These are phyloP conservation scores for Proterorhinus semilunaris DNA, from an alignment of 2,113 vertebrate species.

Conservation along the genomic window DNA sequence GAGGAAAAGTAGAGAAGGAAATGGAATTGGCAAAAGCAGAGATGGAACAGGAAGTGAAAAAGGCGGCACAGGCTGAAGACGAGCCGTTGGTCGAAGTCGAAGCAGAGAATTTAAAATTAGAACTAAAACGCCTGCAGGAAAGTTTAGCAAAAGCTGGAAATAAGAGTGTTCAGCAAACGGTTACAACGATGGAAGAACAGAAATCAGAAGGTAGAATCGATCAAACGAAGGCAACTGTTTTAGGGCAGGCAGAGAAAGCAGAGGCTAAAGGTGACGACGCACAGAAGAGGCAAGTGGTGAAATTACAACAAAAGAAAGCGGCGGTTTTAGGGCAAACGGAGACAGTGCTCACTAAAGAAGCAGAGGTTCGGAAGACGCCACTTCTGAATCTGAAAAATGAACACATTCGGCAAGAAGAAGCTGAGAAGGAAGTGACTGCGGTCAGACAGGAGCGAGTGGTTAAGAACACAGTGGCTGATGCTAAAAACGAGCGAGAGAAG, in stretches of 20 bases:
- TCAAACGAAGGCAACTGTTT: not conserved
- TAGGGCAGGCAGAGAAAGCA: not conserved
- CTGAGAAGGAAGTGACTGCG: not conserved
- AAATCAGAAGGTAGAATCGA: not conserved
- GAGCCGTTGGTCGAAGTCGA: not conserved
- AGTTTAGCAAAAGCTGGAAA: too few relatives aligned
- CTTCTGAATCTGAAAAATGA: not conserved
- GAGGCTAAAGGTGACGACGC: not conserved
- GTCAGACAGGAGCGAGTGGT: not conserved
- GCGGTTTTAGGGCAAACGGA: too few relatives aligned
- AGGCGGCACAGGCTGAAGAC: not conserved
- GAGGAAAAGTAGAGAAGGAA: slow-evolving; percentile 21
- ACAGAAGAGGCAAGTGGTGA: too few relatives aligned
- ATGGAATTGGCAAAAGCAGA: slow-evolving; percentile 18
- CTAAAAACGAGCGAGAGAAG: not conserved
- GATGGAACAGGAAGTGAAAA: slow-evolving; percentile 6
- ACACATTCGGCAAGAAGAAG: not conserved
- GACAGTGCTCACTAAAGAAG: too few relatives aligned
- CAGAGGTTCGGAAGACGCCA: too few relatives aligned
- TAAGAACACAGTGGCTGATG: too few relatives aligned
- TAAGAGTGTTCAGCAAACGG: not conserved
- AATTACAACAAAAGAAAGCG: too few relatives aligned
- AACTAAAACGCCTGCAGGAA: not conserved
- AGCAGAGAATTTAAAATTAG: too few relatives aligned
- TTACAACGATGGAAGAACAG: not conserved